phyloP scores from a whole-genome alignment of 2,113 vertebrate species.

The Pardalotus punctatus region DNA sequence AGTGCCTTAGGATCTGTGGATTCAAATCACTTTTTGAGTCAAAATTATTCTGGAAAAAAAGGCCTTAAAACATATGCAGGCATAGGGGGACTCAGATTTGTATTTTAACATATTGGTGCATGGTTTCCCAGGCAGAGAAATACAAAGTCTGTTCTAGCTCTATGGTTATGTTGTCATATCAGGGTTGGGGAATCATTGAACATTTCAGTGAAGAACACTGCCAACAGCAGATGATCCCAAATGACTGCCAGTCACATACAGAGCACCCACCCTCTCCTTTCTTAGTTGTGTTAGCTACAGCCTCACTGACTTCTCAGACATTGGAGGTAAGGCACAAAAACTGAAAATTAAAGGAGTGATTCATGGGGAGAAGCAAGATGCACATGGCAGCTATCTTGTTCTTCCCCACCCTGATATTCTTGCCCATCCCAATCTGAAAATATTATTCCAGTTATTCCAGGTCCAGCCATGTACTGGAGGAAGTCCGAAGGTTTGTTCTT shows the following conservation, averaged over 20 bases:
- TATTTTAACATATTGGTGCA: not conserved
- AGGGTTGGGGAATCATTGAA: not conserved
- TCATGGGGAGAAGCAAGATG: not conserved
- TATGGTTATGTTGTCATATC: not conserved
- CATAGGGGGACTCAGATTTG: not conserved
- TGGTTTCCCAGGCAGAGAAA: not conserved
- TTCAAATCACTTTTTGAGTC: not conserved
- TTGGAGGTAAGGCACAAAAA: not conserved
- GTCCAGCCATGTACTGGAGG: not conserved
- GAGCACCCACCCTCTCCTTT: not conserved
- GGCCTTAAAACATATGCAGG: not conserved
- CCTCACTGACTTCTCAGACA: not conserved
- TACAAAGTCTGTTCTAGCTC: not conserved
- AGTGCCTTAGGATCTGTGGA: not conserved
- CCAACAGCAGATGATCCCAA: not conserved
- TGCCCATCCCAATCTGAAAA: not conserved
- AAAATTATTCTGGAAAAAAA: not conserved
- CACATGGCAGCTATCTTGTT: not conserved
- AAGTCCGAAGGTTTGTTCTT: not conserved
- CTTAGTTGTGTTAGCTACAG: not conserved
- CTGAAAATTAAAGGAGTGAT: conserved; percentile 13
- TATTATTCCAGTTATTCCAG: conserved; percentile 41
- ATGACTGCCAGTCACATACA: not conserved
- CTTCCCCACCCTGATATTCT: conserved; percentile 1
- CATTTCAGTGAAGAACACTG: not conserved